A percentile compares a stretch with the other conserved stretches of the same genome.
phyloP scores from a whole-genome alignment of 2,797 vertebrate species.

The Enoplosus armatus region DNA sequence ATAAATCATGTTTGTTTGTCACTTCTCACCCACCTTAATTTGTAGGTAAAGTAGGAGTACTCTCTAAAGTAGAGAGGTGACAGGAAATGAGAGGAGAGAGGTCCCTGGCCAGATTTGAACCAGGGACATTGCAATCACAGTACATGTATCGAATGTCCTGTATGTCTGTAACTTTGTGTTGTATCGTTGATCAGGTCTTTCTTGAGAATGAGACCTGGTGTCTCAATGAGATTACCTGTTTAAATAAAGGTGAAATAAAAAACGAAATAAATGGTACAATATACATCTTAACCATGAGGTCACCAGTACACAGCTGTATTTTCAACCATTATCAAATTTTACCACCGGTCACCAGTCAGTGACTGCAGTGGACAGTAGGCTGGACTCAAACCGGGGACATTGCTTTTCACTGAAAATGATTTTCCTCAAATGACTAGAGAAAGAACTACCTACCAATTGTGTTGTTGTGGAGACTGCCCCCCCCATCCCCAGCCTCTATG shows the following conservation, averaged over 20 bases:
- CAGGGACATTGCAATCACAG: not conserved
- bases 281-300: not conserved
- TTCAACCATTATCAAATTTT: not conserved
- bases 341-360: not conserved
- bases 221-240: too few species aligned
- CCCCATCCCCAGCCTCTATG: slow-evolving; percentile 50
- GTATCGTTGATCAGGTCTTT: too few species aligned
- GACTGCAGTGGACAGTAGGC: not conserved
- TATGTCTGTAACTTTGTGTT: too few species aligned
- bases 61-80: too few species aligned
- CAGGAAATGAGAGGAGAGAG: too few species aligned
- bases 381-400: not conserved
- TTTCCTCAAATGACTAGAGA: not conserved
- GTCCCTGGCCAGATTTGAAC: not conserved
- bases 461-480: slow-evolving; percentile 14
- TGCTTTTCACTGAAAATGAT: not conserved
- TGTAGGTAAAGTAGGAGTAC: too few species aligned
- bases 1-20: not conserved
- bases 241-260: too few species aligned
- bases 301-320: not conserved
- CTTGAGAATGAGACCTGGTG: too few species aligned
- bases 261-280: too few species aligned
- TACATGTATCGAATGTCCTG: too few species aligned
- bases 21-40: too few species aligned
- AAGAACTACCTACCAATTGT: not conserved